Percentiles rank a stretch among this genome's conserved stretches.
Evolutionary conservation across 2,797 vertebrate species (phyloP).

Genomic region (Characodon lateralis): DNA sequence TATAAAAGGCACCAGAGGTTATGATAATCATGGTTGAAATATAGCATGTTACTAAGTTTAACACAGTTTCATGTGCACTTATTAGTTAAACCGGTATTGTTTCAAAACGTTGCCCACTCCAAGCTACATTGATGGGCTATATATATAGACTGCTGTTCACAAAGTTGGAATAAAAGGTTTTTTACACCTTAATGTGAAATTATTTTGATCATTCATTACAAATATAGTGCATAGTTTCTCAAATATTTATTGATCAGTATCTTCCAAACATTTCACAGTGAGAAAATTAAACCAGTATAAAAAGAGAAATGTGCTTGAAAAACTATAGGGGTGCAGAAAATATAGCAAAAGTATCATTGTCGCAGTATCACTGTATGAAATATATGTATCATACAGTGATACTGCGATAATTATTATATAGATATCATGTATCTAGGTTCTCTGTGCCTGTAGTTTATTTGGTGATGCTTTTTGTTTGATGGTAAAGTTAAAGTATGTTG

Average conservation of each 20-base stretch:
- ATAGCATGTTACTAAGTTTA: too few relatives aligned
- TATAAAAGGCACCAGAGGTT: background rate
- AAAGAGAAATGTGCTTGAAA: background rate
- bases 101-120: background rate
- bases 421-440: too few relatives aligned
- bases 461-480: too few relatives aligned
- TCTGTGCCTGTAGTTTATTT: too few relatives aligned
- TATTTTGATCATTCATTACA: background rate
- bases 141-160: background rate
- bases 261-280: background rate
- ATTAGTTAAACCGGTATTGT: background rate
- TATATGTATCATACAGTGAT: background rate
- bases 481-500: too few relatives aligned
- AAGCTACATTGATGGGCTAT: background rate
- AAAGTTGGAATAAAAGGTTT: background rate
- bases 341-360: background rate
- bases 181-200: background rate
- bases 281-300: background rate
- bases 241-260: background rate
- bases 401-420: too few relatives aligned
- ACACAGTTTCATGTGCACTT: background rate
- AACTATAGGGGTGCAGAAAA: background rate
- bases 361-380: background rate
- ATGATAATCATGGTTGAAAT: background rate
- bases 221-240: background rate